A percentile compares a stretch with the other conserved stretches of the same genome.
Conservation (phyloP, 1,140 invertebrate genomes). For the Venustaconcha ellipsiformis region DNA sequence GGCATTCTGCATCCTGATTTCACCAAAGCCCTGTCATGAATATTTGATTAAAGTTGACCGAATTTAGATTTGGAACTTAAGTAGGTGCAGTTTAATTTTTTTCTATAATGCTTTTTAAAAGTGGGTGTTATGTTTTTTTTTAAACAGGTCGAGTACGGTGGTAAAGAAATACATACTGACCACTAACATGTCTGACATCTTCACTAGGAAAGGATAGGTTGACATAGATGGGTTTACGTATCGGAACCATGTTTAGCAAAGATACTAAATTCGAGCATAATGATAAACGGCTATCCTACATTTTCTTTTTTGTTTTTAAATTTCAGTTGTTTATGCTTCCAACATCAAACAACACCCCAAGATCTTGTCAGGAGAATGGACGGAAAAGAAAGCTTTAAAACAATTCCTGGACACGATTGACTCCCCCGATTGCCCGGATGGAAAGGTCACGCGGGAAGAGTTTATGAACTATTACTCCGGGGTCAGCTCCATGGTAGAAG, state of each 20-base stretch:
- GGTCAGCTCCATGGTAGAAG: conserved; percentile 93
- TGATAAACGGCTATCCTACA: background rate
- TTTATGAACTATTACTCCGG: conserved; percentile 95
- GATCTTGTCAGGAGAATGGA: conserved; percentile 89
- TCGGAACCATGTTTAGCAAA: background rate
- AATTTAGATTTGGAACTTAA: no score
- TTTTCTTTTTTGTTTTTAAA: background rate
- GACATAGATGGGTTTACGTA: no score
- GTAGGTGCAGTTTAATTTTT: no score
- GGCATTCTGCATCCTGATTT: no score
- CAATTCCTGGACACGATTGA: conserved; percentile 94
- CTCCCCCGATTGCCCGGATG: conserved; percentile 61
- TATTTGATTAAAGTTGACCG: no score
- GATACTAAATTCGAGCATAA: background rate
- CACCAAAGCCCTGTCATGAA: no score
- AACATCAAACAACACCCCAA: conserved; percentile 84
- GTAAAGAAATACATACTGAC: no score
- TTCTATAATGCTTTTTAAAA: no score
- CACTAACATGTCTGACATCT: no score
- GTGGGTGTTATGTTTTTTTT: no score
- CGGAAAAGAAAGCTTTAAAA: conserved; percentile 86
- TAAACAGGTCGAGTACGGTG: no score
- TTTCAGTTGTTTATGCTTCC: conserved; percentile 72
- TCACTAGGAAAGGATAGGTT: no score
- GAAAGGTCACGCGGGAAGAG: conserved; percentile 82